These are phyloP conservation scores for Aphodius sticticus DNA, from an alignment of 2,888 invertebrate genomes.

Conservation along the genomic window DNA sequence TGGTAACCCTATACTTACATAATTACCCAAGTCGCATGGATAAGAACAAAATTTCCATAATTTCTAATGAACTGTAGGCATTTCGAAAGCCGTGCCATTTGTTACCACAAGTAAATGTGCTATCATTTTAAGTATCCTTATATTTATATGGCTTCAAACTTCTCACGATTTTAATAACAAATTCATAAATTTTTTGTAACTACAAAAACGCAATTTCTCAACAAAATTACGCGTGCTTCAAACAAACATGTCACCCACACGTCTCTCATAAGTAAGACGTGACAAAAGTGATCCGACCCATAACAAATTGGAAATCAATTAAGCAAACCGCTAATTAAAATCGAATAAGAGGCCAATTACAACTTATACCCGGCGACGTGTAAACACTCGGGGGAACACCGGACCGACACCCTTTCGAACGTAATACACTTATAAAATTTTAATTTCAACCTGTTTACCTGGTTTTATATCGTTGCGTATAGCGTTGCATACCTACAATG, in stretches of 20 bases:
- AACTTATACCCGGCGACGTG: not conserved
- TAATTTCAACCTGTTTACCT: not conserved
- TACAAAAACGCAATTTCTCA: too few species aligned
- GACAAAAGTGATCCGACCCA: not conserved
- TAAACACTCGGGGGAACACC: not conserved
- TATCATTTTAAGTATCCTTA: too few species aligned
- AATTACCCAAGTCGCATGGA: too few species aligned
- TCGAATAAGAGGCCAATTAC: not conserved
- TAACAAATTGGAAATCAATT: slow-evolving; percentile 4
- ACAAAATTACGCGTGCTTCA: not conserved
- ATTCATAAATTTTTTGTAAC: too few species aligned
- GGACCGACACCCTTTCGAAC: not conserved
- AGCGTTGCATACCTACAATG: not conserved
- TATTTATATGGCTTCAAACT: too few species aligned
- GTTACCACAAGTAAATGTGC: too few species aligned
- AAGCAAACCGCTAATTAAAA: not conserved
- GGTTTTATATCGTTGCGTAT: not conserved
- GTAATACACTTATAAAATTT: not conserved
- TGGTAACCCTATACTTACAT: too few species aligned
- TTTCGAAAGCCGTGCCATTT: too few species aligned
- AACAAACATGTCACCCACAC: not conserved
- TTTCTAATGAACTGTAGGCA: too few species aligned
- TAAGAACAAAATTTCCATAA: too few species aligned
- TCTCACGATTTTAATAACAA: too few species aligned
- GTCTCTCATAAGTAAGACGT: not conserved